Conservation (phyloP, 2,888 invertebrate genomes). For the Melieria picta region DNA sequence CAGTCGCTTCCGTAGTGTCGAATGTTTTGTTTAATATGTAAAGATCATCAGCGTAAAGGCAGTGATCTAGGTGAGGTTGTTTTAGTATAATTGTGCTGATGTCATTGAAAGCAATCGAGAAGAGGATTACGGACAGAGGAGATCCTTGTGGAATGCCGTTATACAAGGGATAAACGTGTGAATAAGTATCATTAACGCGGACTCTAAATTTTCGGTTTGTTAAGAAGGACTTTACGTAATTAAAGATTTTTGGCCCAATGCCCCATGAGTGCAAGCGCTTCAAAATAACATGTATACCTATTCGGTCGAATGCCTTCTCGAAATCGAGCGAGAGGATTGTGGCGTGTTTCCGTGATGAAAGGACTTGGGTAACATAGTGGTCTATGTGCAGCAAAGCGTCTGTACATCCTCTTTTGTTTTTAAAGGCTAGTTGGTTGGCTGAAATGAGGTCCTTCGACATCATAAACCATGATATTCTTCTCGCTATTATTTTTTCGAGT, state of each 20-base stretch:
- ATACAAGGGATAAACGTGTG: constrained; percentile 10
- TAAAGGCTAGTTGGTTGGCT: constrained; percentile 20
- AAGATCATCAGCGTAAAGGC: constrained; percentile 37
- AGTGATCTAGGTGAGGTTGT: constrained; percentile 18
- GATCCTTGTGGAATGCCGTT: constrained; percentile 19
- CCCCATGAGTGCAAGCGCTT: constrained; percentile 20
- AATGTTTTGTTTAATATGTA: constrained; percentile 31
- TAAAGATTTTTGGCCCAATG: constrained; percentile 27
- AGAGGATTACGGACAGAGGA: constrained; percentile 35
- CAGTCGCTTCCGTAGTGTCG: constrained; percentile 2
- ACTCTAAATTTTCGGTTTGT: constrained; percentile 27
- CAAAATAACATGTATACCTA: constrained; percentile 17
- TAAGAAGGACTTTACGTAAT: constrained; percentile 31
- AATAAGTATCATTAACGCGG: constrained; percentile 26
- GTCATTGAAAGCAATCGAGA: constrained; percentile 35
- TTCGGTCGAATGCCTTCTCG: constrained; percentile 13
- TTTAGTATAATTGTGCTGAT: constrained; percentile 28
- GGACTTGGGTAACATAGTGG: constrained; percentile 20
- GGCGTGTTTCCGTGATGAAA: constrained; percentile 27
- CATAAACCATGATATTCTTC: constrained; percentile 22
- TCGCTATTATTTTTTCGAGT: constrained; percentile 25
- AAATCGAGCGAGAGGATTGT: constrained; percentile 21
- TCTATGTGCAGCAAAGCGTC: constrained; percentile 23
- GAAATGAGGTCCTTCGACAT: constrained; percentile 13
- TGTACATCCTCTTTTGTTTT: constrained; percentile 15